Evolutionary conservation across 2,797 vertebrate species (phyloP).

Genomic region (Corythornis leucogaster): DNA sequence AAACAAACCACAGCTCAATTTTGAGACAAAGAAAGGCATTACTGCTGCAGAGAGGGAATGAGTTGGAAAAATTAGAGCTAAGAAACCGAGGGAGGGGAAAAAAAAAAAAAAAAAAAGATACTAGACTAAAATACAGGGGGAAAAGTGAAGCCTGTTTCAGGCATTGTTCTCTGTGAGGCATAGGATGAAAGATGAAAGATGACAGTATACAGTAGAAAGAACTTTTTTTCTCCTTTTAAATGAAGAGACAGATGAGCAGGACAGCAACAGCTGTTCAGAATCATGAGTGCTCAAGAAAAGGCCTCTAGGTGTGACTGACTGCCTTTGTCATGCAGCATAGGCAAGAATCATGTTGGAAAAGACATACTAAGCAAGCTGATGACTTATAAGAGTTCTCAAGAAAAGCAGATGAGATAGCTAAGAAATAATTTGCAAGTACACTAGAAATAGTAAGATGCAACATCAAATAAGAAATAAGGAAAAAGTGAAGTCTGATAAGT

Average conservation of each 20-base stretch:
- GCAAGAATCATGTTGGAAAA: not conserved
- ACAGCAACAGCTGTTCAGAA: not conserved
- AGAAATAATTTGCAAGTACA: slow-evolving; percentile 5
- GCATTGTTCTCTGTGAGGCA: not conserved
- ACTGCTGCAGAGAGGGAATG: not conserved
- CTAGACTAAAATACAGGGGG: not conserved
- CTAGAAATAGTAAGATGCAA: not conserved
- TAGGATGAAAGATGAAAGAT: not conserved
- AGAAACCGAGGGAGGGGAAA: not conserved
- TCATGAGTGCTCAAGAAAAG: not conserved
- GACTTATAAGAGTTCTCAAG: not conserved
- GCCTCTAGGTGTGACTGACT: not conserved
- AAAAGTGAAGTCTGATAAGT: not conserved
- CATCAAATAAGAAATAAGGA: not conserved
- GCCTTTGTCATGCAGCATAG: not conserved
- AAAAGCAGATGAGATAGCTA: not conserved
- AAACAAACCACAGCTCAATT: not conserved
- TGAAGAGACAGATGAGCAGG: not conserved
- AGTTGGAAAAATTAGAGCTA: not conserved
- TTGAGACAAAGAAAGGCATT: not conserved
- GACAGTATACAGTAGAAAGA: not conserved
- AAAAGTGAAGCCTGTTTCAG: not conserved
- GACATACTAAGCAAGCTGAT: not conserved
- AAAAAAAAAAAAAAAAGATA: not conserved
- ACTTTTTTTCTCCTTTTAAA: not conserved